Percentiles rank a stretch among this genome's conserved stretches.
Evolutionary conservation across 2,113 vertebrate genomes (phyloP).

Genomic region (Anarhynchus alexandrinus): DNA sequence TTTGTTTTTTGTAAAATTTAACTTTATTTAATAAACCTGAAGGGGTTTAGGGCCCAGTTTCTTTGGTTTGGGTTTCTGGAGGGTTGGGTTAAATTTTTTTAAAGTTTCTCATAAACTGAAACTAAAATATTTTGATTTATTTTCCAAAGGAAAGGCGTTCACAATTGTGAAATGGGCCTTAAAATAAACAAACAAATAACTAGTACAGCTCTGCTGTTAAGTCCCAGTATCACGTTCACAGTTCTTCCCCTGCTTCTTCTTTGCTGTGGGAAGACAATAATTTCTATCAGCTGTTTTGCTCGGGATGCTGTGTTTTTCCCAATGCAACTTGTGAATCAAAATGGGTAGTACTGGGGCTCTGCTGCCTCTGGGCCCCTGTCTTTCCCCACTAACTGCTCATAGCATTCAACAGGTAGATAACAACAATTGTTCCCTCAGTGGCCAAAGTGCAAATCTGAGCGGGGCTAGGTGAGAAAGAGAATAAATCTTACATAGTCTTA

Average conservation of each 20-base stretch:
- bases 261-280: constrained; percentile 52
- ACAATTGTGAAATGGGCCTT: constrained; percentile 49
- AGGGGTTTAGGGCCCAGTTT: neutral
- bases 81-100: neutral
- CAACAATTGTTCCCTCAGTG: neutral
- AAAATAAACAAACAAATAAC: constrained; percentile 57
- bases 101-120: constrained; percentile 49
- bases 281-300: constrained; percentile 44
- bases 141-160: constrained; percentile 41
- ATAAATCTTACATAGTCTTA: neutral
- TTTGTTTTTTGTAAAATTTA: neutral
- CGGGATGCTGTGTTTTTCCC: neutral
- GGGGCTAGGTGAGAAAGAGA: neutral
- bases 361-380: neutral
- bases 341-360: neutral
- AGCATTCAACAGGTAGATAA: neutral
- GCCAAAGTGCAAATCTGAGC: neutral
- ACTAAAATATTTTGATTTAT: constrained; percentile 45
- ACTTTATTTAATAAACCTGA: constrained; percentile 31
- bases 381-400: neutral
- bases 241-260: constrained; percentile 13
- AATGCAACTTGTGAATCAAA: neutral
- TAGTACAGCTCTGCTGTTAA: neutral
- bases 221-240: constrained; percentile 25
- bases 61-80: neutral